phyloP scores from a whole-genome alignment of 2,888 invertebrate species.

The Eupithecia vulgata region DNA sequence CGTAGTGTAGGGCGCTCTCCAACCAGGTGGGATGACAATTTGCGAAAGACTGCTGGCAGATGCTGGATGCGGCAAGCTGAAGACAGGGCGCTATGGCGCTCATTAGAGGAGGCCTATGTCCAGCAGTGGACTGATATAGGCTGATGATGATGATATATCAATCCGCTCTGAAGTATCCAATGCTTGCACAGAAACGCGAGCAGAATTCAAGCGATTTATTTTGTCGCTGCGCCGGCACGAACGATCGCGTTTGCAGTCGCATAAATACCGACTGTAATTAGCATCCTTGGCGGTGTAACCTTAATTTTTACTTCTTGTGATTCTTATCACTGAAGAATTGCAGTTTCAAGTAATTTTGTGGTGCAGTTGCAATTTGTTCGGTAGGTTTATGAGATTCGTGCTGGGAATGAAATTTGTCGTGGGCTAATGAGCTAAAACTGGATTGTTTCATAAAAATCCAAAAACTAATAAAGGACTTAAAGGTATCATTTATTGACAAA shows the following conservation, averaged over 20 bases:
- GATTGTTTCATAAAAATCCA: not conserved
- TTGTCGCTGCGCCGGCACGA: constrained; percentile 57
- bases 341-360: constrained; percentile 21
- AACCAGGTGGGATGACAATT: no score
- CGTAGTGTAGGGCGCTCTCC: no score
- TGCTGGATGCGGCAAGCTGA: no score
- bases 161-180: not conserved
- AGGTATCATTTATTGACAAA: not conserved
- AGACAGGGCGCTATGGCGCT: no score
- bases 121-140: no score
- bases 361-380: constrained; percentile 21
- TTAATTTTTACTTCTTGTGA: constrained; percentile 69
- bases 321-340: constrained; percentile 48
- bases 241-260: constrained; percentile 65
- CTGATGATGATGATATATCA: no score
- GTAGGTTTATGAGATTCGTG: not conserved
- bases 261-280: constrained; percentile 77
- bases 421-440: no score
- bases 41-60: no score
- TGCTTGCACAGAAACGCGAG: constrained; percentile 47
- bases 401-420: not conserved
- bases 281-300: constrained; percentile 62
- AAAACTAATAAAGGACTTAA: not conserved
- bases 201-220: constrained; percentile 62
- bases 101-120: no score